Conservation (phyloP, 1,140 invertebrate species). For the Periplaneta americana region DNA sequence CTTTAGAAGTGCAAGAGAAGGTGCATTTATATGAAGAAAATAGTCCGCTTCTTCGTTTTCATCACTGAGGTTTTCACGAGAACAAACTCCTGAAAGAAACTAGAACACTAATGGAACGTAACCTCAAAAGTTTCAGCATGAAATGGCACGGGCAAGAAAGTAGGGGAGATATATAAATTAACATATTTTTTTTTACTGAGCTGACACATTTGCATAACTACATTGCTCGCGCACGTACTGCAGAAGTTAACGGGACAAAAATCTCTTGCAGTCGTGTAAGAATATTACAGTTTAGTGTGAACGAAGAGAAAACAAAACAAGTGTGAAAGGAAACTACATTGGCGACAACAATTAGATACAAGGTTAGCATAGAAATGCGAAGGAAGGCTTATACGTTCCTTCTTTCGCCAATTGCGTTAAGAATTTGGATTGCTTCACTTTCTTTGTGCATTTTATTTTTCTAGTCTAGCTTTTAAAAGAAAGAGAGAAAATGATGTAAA, state of each 20-base stretch:
- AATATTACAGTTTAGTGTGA: not conserved
- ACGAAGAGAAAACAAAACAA: not conserved
- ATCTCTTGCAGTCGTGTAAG: not conserved
- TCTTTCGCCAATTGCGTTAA: too few relatives aligned
- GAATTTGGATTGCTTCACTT: too few relatives aligned
- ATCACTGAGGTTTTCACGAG: not conserved
- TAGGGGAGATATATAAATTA: not conserved
- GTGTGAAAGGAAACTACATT: too few relatives aligned
- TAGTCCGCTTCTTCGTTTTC: not conserved
- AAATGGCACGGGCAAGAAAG: not conserved
- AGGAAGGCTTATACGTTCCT: too few relatives aligned
- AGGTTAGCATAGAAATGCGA: too few relatives aligned
- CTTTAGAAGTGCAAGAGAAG: not conserved
- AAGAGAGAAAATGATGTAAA: too few relatives aligned
- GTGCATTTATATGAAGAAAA: not conserved
- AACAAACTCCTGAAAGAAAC: not conserved
- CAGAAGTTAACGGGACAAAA: not conserved
- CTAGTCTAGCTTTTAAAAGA: too few relatives aligned
- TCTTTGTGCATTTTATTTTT: too few relatives aligned
- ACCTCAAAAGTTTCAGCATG: not conserved
- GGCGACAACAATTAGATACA: too few relatives aligned
- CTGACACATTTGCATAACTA: not conserved
- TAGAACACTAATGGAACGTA: not conserved
- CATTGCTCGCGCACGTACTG: not conserved
- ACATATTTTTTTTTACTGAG: not conserved